Evolutionary conservation across 2,888 invertebrate genomes (phyloP), one percentile per base, ranked within the genome.

Genomic region (Drosophila anceps): DNA sequence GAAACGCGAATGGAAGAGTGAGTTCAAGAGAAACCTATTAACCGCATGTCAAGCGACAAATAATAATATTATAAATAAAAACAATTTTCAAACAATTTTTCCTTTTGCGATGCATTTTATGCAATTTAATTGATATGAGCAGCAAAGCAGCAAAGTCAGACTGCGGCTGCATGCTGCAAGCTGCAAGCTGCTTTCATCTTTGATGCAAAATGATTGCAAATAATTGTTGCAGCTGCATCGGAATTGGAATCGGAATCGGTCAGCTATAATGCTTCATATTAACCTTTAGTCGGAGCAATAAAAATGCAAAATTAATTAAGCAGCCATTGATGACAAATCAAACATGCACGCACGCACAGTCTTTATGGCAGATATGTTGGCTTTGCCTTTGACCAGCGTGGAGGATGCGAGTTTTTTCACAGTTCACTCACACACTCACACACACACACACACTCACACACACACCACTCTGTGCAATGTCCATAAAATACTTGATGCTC

Each of bases 401-500:
- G 27, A 37, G 48, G 29, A 31, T 18, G 41, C 39, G 4, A 12
- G 31, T 31, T 31, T 31, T 24, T 18, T 13, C 29, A 44, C 46
- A 50, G 31, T 51, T 51, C 31, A 35, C 18, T 2, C 37, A 2
- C 10, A 24, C 20, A 24, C 44, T 5, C 18, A 41, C 13, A 9
- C 18, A 18, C 10, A 18, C 41, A 41, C 39, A 18, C 41, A n/a
- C 10, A 41, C 1, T 8, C 4, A 18, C 18, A 5, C 18, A 29
- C 48, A 13, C 44, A 50, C 46, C 54, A 18, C 59, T 48, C 46
- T 73, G 57, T 73, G 68, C 63, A 81, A 54, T 67, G 31, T 66
- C 35, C 51, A 63, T 55, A 81, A 69, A 72, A 61, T 61, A 59
- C 41, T 65, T 65, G 62, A 67, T 60, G 50, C 41, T 50, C 44